phyloP scores from a whole-genome alignment of 2,113 vertebrate species.

The Oenanthe melanoleuca region DNA sequence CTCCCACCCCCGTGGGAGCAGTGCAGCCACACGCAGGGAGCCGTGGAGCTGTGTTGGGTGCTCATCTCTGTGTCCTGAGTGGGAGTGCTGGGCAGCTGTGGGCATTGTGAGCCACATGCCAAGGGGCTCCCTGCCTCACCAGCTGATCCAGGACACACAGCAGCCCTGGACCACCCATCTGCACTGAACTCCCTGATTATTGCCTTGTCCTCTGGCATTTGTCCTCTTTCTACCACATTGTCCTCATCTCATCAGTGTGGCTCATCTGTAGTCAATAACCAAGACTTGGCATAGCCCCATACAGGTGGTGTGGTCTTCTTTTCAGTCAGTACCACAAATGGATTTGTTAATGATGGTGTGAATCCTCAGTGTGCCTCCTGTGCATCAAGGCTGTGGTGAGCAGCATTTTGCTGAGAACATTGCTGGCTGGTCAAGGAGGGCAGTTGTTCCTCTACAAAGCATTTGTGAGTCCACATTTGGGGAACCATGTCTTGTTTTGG shows the following conservation, averaged over 20 bases:
- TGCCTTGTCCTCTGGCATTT: neutral
- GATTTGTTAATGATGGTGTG: neutral
- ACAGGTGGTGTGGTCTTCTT: neutral
- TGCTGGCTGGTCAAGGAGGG: neutral
- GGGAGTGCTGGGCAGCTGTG: neutral
- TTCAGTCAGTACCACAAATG: neutral
- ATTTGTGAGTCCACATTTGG: neutral
- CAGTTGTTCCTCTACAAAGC: neutral
- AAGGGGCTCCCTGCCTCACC: neutral
- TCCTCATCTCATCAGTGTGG: neutral
- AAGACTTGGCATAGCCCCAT: neutral
- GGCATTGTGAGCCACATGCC: neutral
- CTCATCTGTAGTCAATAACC: neutral
- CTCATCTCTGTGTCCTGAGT: neutral
- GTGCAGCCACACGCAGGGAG: neutral
- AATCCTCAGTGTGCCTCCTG: neutral
- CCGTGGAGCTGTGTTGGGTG: rapidly evolving
- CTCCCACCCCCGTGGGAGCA: rapidly evolving
- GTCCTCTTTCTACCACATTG: neutral
- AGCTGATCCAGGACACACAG: neutral
- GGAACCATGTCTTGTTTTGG: neutral
- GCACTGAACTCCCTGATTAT: neutral
- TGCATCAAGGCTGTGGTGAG: rapidly evolving
- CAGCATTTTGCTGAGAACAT: neutral
- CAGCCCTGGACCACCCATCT: neutral